Evolutionary conservation across 2,113 vertebrate species (phyloP).

Genomic region (Otocyon megalotis): DNA sequence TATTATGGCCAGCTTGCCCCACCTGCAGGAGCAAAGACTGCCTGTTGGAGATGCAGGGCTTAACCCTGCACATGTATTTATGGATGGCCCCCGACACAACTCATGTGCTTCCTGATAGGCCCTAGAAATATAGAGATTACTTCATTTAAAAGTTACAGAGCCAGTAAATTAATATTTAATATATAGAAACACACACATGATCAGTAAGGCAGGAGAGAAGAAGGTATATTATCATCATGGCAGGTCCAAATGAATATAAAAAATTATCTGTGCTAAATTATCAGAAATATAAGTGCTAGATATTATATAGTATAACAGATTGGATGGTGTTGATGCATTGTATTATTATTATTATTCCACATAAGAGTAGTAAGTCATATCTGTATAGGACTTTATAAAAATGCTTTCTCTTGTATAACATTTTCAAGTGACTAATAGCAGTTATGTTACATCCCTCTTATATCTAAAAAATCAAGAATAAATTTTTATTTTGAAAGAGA

Average conservation of each 20-base stretch:
- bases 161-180: not conserved
- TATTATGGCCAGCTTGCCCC: not conserved
- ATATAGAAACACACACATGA: not conserved
- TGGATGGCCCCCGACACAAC: accelerated
- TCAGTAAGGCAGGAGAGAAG: not conserved
- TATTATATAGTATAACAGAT: not conserved
- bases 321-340: not conserved
- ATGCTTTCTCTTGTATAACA: not conserved
- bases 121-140: not conserved
- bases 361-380: not conserved
- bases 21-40: constrained; percentile 65
- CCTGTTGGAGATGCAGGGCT: constrained; percentile 30
- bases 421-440: not conserved
- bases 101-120: not conserved
- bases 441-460: not conserved
- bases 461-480: constrained; percentile 24
- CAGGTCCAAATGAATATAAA: not conserved
- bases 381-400: not conserved
- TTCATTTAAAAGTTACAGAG: not conserved
- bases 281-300: not conserved
- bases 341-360: not conserved
- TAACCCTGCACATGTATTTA: not conserved
- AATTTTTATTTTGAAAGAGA: not conserved
- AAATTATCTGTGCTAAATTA: not conserved
- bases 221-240: not conserved